Conservation (phyloP, 2,113 vertebrate genomes). For the Chlorocebus sabaeus region DNA sequence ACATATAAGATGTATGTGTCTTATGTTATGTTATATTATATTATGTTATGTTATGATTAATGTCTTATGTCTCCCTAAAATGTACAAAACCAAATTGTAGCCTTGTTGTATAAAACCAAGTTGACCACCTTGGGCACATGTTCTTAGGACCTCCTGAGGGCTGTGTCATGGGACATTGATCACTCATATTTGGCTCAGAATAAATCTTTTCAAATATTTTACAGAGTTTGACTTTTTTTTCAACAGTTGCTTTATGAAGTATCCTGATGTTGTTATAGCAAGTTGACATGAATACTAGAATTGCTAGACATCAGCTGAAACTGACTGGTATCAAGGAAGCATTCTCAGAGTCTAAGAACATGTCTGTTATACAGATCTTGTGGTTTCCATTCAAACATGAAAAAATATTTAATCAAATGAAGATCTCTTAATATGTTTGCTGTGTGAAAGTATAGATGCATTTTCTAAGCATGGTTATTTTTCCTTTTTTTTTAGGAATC, state of each 20-base stretch:
- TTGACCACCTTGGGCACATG: no score
- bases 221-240: no score
- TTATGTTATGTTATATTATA: no score
- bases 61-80: no score
- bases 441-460: background rate
- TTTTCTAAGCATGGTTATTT: background rate
- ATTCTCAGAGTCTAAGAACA: constrained; percentile 21
- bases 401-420: background rate
- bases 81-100: no score
- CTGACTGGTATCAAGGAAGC: background rate
- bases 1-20: no score
- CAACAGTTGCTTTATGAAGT: background rate
- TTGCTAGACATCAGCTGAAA: background rate
- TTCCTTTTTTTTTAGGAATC: background rate
- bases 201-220: no score
- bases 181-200: no score
- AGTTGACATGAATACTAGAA: background rate
- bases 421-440: background rate
- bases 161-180: no score
- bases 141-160: no score
- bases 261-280: background rate
- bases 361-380: background rate
- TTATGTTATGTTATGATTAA: no score
- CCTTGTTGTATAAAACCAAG: no score
- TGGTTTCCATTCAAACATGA: background rate